These are phyloP conservation scores for Malurus alboscapulatus DNA, from an alignment of 2,113 vertebrate species.

Conservation along the genomic window DNA sequence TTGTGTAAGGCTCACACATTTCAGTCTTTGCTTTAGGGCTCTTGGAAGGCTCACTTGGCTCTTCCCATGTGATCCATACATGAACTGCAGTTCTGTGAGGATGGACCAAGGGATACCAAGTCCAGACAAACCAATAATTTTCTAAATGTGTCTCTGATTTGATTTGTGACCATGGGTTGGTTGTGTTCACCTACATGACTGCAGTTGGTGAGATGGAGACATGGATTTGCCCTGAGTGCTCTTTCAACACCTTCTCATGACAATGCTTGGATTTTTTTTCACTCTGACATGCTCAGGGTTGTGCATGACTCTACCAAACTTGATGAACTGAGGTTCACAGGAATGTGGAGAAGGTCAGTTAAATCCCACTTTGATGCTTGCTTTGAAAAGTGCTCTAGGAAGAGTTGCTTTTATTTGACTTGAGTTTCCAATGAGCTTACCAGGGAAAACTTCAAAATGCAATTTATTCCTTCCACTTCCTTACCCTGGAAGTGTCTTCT, in stretches of 20 bases:
- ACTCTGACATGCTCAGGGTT: not conserved
- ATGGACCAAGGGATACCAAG: not conserved
- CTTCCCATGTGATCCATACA: rapidly evolving
- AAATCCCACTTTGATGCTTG: not conserved
- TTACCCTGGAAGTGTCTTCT: not conserved
- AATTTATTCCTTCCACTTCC: not conserved
- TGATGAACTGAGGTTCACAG: not conserved
- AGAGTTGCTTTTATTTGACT: not conserved
- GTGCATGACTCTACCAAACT: not conserved
- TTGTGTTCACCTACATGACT: rapidly evolving
- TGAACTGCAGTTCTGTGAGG: not conserved
- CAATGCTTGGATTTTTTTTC: not conserved
- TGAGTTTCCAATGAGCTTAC: not conserved
- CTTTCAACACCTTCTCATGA: rapidly evolving
- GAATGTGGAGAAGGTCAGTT: not conserved
- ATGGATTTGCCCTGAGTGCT: rapidly evolving
- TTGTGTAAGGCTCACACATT: not conserved
- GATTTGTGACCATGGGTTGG: not conserved
- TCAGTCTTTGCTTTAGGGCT: not conserved
- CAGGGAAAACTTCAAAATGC: not conserved
- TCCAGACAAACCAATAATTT: not conserved
- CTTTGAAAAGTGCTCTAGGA: not conserved
- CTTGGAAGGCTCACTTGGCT: not conserved
- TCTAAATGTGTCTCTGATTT: not conserved
- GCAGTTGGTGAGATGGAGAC: rapidly evolving